A percentile compares a stretch with the other conserved stretches of the same genome.
These are phyloP conservation scores for Orchesella flavescens DNA, from an alignment of 2,888 invertebrate species.

Conservation along the genomic window DNA sequence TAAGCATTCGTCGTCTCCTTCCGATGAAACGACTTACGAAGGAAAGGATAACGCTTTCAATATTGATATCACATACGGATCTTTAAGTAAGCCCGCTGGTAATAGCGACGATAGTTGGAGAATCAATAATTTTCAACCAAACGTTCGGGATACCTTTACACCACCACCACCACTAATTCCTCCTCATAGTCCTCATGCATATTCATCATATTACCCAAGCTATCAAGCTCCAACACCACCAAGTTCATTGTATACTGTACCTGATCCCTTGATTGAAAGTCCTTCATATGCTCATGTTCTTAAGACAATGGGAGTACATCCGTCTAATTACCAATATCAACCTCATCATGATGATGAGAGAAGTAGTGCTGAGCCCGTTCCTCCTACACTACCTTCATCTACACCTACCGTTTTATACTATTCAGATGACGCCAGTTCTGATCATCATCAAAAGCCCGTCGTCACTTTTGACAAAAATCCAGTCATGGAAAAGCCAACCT, in stretches of 20 bases:
- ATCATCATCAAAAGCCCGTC: background rate
- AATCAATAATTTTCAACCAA: background rate
- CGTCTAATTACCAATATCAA: background rate
- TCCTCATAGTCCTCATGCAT: background rate
- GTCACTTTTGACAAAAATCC: background rate
- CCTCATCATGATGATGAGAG: background rate
- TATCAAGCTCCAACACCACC: constrained; percentile 9
- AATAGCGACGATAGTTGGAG: background rate
- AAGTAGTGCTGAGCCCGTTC: background rate
- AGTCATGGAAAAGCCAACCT: background rate
- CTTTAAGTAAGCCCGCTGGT: background rate
- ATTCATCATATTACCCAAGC: too few species aligned
- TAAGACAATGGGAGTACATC: constrained; percentile 26
- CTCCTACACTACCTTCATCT: background rate
- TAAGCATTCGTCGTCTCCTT: background rate
- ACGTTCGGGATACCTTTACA: background rate
- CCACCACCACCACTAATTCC: constrained; percentile 6
- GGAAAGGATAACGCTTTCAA: constrained; percentile 26
- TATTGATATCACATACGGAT: constrained; percentile 37
- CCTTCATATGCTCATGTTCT: constrained; percentile 35
- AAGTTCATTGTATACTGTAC: background rate
- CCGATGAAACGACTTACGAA: background rate
- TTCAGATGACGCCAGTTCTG: background rate
- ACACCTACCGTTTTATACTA: constrained; percentile 9
- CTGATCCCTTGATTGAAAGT: constrained; percentile 13